A percentile compares a stretch with the other conserved stretches of the same genome.
phyloP scores from a whole-genome alignment of 2,888 invertebrate genomes.

The Gymnosoma rotundatum region DNA sequence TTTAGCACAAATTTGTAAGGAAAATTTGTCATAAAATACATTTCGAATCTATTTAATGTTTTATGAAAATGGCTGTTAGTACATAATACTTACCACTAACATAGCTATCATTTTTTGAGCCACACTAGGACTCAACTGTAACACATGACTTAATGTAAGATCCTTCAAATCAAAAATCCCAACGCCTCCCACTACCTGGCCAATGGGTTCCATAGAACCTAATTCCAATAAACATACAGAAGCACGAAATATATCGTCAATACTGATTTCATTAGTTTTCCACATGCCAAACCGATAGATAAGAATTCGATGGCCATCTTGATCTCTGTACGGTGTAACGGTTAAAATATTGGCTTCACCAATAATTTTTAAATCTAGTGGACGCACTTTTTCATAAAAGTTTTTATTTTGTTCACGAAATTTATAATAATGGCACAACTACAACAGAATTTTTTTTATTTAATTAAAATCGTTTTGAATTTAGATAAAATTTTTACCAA shows the following conservation, averaged over 20 bases:
- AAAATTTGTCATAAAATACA: too few species aligned
- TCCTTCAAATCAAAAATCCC: constrained; percentile 89
- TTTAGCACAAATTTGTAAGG: too few species aligned
- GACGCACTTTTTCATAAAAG: constrained; percentile 86
- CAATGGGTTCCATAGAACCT: constrained; percentile 88
- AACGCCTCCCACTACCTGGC: constrained; percentile 90
- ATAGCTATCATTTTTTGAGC: constrained; percentile 87
- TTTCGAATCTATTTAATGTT: too few species aligned
- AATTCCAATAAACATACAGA: constrained; percentile 88
- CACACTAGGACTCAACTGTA: constrained; percentile 88
- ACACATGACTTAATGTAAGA: constrained; percentile 87
- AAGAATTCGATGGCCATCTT: constrained; percentile 86
- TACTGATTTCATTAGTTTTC: constrained; percentile 86
- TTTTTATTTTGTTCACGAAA: constrained; percentile 89
- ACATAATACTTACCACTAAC: constrained; percentile 85
- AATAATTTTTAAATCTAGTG: constrained; percentile 85
- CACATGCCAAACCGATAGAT: constrained; percentile 90
- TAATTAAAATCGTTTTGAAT: background rate
- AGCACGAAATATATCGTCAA: constrained; percentile 88
- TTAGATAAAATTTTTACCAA: constrained; percentile 84
- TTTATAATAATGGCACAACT: constrained; percentile 88
- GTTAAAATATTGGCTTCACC: constrained; percentile 88
- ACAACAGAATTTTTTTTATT: constrained; percentile 23
- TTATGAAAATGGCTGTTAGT: too few species aligned
- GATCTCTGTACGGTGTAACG: constrained; percentile 90